Base-by-base conservation (phyloP, 1,140 invertebrate species). In the Probaryconus sp. region DNA sequence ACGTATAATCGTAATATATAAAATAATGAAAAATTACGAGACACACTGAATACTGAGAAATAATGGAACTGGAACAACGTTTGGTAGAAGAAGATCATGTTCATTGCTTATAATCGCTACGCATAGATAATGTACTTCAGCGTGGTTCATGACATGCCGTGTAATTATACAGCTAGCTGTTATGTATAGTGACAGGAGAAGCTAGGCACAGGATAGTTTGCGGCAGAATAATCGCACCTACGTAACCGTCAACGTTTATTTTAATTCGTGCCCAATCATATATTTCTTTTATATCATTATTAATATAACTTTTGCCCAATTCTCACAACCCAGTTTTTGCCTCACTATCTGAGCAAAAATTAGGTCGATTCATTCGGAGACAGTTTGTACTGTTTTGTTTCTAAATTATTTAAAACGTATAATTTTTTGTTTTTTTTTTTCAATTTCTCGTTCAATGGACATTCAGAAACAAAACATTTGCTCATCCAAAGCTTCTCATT, bases 101-200 rank as follows among this genome's bases (percentile, higher is more conserved):
- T 21, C 40, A 51, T 37, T 60, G 33, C 21, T 60, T 28, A 47
- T 43, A 31, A 35, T 51, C 37, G 40, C 20, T 73, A 63, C 63
- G 45, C 47, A 73, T 50, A 65, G 43, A 76, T 61, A 50, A 58
- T 35, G 20, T 75, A 70, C 35, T 69, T 63, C 63, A 69, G 58
- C 61, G 48, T 77, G 35, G 58, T 58, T 68, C 51, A 71, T 76
- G 56, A 77, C 85, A 87, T 87, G 85, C 84, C 79, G 82, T 83
- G 84, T 86, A 79, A 85, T 84, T 79, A 81, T 83, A 82, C 81
- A 85, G 83, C 85, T 87, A 87, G 85, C 85, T 87, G 84, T 87
- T 87, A 88, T 86, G 83, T 79, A 87, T 88, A 87, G 86, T 88
- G 86, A 88, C 86, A 88, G 86, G 86, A 88, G 86, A 88, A 88